These are phyloP conservation scores for Choreutis nemorana DNA, from an alignment of 2,888 invertebrate species.

Conservation along the genomic window DNA sequence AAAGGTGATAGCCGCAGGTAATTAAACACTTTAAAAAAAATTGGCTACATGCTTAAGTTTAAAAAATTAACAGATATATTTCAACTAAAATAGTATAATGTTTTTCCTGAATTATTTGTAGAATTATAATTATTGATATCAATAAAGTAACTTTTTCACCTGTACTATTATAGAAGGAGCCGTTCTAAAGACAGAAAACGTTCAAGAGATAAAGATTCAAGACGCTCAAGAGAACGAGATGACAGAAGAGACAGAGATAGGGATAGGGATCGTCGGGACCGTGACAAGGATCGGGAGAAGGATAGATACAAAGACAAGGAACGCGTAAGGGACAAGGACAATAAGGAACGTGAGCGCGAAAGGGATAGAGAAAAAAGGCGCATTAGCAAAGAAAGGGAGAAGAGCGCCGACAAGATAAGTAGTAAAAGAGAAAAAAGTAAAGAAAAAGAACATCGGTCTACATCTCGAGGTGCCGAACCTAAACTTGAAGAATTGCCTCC, in stretches of 20 bases:
- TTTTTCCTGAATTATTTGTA: too few relatives aligned
- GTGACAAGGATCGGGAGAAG: slow-evolving; percentile 30
- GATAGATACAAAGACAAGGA: slow-evolving; percentile 38
- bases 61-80: too few relatives aligned
- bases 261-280: slow-evolving; percentile 22
- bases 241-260: slow-evolving; percentile 38
- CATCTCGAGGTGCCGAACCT: slow-evolving; percentile 61
- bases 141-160: too few relatives aligned
- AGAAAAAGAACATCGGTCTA: slow-evolving; percentile 45
- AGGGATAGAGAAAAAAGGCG: too few relatives aligned
- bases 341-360: slow-evolving; percentile 25
- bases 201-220: slow-evolving; percentile 67
- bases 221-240: slow-evolving; percentile 64
- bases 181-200: slow-evolving; percentile 22
- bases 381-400: slow-evolving; percentile 35
- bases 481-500: slow-evolving; percentile 84
- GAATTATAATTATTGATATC: too few relatives aligned
- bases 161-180: slow-evolving; percentile 3
- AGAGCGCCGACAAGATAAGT: slow-evolving; percentile 23
- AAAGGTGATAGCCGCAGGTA: slow-evolving; percentile 46
- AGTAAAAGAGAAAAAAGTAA: slow-evolving; percentile 37
- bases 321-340: slow-evolving; percentile 20
- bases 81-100: too few relatives aligned
- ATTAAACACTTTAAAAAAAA: too few relatives aligned
- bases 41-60: too few relatives aligned